Conservation (phyloP, 1,140 invertebrate genomes). For the Sycophila sp. region DNA sequence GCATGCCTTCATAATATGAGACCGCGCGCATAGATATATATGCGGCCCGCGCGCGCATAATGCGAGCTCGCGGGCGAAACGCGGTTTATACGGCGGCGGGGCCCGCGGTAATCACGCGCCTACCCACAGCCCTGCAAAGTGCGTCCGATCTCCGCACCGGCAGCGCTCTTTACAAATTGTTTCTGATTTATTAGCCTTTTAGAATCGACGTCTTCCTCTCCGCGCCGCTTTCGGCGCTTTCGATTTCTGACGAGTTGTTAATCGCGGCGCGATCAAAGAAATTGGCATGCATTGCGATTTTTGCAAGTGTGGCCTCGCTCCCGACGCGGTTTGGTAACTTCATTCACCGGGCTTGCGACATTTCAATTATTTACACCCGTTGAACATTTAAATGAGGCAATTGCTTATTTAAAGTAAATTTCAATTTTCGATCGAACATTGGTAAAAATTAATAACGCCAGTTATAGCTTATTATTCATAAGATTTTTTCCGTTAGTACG, state of each 20-base stretch:
- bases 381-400: no score
- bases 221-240: not conserved
- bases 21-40: constrained; percentile 33
- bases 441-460: no score
- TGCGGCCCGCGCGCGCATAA: constrained; percentile 6
- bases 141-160: not conserved
- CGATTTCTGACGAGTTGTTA: no score
- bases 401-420: no score
- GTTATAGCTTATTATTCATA: no score
- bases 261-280: no score
- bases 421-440: no score
- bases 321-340: not conserved
- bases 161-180: not conserved
- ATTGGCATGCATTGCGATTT: not conserved
- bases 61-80: not conserved
- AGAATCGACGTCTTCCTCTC: not conserved
- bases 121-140: not conserved
- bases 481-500: no score
- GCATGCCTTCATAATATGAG: constrained; percentile 22
- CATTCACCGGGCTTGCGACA: not conserved
- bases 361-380: no score
- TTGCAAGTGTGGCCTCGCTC: not conserved
- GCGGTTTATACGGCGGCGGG: constrained; percentile 12
- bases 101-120: not conserved
- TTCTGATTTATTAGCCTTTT: not conserved